phyloP scores from a whole-genome alignment of 2,113 vertebrate species.

The Tympanuchus pallidicinctus region DNA sequence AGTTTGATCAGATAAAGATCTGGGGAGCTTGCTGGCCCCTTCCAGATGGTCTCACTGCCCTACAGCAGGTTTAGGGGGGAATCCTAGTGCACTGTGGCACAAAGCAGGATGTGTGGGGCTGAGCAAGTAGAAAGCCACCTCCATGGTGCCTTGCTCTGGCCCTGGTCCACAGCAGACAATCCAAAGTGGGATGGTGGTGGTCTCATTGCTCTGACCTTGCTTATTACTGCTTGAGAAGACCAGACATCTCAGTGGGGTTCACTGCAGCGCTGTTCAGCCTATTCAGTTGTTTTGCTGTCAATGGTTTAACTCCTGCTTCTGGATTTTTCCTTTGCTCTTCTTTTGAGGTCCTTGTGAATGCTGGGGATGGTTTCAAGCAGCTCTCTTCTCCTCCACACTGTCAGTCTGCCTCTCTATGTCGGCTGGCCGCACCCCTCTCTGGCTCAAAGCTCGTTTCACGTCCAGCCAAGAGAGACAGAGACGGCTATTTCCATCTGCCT shows the following conservation, averaged over 20 bases:
- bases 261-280: accelerated
- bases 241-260: no score
- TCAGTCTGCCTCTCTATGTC: accelerated
- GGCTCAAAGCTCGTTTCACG: not conserved
- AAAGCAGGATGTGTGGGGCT: not conserved
- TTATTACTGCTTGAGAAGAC: not conserved
- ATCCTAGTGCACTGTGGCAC: not conserved
- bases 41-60: not conserved
- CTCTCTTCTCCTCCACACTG: accelerated
- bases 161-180: accelerated
- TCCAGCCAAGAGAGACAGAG: not conserved
- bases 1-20: not conserved
- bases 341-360: accelerated
- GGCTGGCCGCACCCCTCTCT: not conserved
- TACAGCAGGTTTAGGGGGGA: accelerated
- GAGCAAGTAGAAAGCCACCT: not conserved
- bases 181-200: accelerated
- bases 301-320: not conserved
- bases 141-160: accelerated
- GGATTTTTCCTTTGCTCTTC: not conserved
- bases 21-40: accelerated
- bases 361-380: not conserved
- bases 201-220: accelerated
- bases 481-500: accelerated
- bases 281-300: no score